Percentiles rank a stretch among this genome's conserved stretches.
Conservation (phyloP, 2,797 vertebrate species). For the Enteromius afrohamiltoni region DNA sequence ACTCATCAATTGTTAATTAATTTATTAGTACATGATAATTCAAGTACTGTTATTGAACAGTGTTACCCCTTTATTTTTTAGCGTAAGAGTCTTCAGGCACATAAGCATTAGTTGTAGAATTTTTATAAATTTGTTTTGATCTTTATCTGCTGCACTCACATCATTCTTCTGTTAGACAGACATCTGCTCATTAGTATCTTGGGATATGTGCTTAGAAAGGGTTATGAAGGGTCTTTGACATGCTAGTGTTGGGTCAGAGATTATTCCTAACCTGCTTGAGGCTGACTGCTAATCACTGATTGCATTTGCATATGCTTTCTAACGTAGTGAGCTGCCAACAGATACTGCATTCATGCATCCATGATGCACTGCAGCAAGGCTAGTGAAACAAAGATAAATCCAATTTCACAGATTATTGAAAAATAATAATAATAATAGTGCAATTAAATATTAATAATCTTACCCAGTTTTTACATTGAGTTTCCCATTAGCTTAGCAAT, state of each 20-base stretch:
- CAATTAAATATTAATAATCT: not conserved
- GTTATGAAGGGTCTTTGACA: constrained; percentile 21
- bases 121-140: not conserved
- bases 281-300: constrained; percentile 67
- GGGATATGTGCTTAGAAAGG: constrained; percentile 16
- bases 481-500: not conserved
- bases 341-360: not conserved
- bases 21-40: no score
- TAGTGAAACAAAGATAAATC: not conserved
- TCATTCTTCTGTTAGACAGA: constrained; percentile 7
- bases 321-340: not conserved
- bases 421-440: not conserved
- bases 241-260: constrained; percentile 68
- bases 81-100: not conserved
- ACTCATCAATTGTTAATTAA: no score
- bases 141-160: constrained; percentile 3
- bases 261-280: constrained; percentile 66
- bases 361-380: not conserved
- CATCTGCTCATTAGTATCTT: constrained; percentile 11
- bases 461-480: not conserved
- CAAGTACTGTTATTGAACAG: no score
- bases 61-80: no score
- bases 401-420: not conserved
- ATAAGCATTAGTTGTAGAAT: not conserved
- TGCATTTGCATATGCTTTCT: constrained; percentile 68